Evolutionary conservation across 2,797 vertebrate species (phyloP).

Genomic region (Nyctibius grandis): DNA sequence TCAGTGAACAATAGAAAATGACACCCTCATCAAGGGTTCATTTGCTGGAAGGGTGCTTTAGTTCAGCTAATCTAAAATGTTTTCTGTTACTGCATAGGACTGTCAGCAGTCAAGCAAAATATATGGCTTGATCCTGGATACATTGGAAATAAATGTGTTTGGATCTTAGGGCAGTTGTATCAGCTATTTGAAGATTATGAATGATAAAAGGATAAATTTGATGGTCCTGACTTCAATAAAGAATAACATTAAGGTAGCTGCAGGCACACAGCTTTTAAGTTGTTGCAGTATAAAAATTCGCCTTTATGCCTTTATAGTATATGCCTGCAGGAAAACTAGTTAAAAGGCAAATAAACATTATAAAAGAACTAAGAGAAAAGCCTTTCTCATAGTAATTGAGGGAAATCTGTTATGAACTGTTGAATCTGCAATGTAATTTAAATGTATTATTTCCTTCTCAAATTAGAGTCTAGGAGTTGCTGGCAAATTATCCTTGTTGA

Average conservation of each 20-base stretch:
- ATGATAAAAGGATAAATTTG: slow-evolving; percentile 24
- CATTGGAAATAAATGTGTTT: neutral
- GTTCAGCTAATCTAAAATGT: slow-evolving; percentile 12
- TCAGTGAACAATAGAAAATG: neutral
- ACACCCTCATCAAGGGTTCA: slow-evolving; percentile 5
- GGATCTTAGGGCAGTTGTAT: neutral
- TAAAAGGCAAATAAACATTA: slow-evolving; percentile 47
- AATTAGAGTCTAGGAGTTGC: neutral
- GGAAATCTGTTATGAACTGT: slow-evolving; percentile 4
- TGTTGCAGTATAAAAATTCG: neutral
- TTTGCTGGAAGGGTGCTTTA: slow-evolving; percentile 38
- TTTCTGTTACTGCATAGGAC: neutral
- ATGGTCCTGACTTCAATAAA: slow-evolving; percentile 30
- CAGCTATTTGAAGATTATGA: slow-evolving; percentile 5
- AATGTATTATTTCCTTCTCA: neutral
- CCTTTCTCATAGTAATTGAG: slow-evolving; percentile 4
- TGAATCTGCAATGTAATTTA: slow-evolving; percentile 21
- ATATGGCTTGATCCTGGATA: neutral
- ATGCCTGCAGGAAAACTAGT: slow-evolving; percentile 36
- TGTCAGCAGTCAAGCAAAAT: slow-evolving; percentile 36
- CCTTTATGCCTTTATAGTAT: slow-evolving; percentile 10
- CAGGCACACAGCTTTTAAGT: slow-evolving; percentile 18
- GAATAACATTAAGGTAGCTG: slow-evolving; percentile 33
- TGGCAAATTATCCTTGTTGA: neutral
- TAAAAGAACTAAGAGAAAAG: slow-evolving; percentile 13